These are phyloP conservation scores for Gymnoscopelus braueri DNA, from an alignment of 2,797 vertebrate genomes.

Conservation along the genomic window DNA sequence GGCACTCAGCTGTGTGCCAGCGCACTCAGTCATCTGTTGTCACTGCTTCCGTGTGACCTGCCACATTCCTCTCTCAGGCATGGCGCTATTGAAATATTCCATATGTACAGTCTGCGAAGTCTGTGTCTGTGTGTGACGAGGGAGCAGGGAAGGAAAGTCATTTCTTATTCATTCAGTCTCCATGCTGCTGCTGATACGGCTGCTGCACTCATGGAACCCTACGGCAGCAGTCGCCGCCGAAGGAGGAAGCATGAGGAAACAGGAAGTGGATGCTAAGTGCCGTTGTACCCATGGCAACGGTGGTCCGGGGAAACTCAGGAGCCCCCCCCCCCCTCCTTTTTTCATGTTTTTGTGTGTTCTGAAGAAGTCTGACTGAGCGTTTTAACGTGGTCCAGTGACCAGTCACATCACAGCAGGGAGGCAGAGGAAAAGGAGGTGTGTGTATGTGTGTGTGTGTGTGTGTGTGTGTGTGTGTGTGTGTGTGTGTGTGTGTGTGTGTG, in stretches of 20 bases:
- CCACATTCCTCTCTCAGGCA: slow-evolving; percentile 18
- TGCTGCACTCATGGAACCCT: slow-evolving; percentile 52
- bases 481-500: too few species aligned
- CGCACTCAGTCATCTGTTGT: slow-evolving; percentile 26
- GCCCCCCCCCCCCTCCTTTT: background rate
- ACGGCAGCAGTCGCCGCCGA: slow-evolving; percentile 1
- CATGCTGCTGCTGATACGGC: slow-evolving; percentile 18
- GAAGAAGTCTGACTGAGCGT: slow-evolving; percentile 35
- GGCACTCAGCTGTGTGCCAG: background rate
- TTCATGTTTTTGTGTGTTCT: slow-evolving; percentile 20
- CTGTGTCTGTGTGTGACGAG: slow-evolving; percentile 43
- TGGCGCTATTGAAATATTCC: slow-evolving; percentile 55
- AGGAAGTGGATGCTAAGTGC: slow-evolving; percentile 69
- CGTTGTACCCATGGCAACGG: slow-evolving; percentile 54
- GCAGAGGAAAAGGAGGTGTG: background rate
- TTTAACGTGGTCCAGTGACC: slow-evolving; percentile 45
- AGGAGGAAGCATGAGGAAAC: slow-evolving; percentile 54
- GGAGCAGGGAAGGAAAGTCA: slow-evolving; percentile 52
- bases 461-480: too few species aligned
- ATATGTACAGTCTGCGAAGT: slow-evolving; percentile 51
- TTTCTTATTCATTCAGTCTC: slow-evolving; percentile 70
- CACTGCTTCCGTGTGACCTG: slow-evolving; percentile 1
- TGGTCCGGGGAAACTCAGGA: background rate
- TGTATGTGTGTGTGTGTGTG: background rate
- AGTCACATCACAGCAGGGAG: slow-evolving; percentile 23